phyloP scores from a whole-genome alignment of 2,888 invertebrate species.

The Macroteleia sp. region DNA sequence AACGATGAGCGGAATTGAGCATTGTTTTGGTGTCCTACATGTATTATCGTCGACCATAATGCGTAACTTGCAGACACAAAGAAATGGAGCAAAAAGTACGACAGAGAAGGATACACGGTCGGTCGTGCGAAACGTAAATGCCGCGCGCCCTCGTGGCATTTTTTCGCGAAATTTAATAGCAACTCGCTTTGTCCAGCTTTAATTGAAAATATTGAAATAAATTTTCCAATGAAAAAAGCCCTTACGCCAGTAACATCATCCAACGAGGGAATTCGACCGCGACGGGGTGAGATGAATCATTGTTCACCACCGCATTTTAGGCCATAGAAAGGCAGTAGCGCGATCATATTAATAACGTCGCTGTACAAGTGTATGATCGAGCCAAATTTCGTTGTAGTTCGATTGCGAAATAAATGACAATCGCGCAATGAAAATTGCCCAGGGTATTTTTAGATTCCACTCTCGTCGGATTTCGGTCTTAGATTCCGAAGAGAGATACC shows the following conservation, averaged over 20 bases:
- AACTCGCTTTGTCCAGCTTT: slow-evolving; percentile 83
- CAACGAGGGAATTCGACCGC: slow-evolving; percentile 49
- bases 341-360: slow-evolving; percentile 35
- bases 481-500: slow-evolving; percentile 32
- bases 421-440: slow-evolving; percentile 25
- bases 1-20: slow-evolving; percentile 33
- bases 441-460: slow-evolving; percentile 33
- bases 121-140: no score
- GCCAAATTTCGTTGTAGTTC: slow-evolving; percentile 24
- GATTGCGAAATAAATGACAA: slow-evolving; percentile 30
- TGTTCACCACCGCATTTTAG: slow-evolving; percentile 45
- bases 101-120: no score
- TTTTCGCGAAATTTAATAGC: no score
- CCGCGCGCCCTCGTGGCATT: no score
- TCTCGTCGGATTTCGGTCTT: slow-evolving; percentile 41
- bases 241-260: slow-evolving; percentile 11
- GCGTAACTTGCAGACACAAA: slow-evolving; percentile 21
- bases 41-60: slow-evolving; percentile 31
- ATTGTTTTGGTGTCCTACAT: slow-evolving; percentile 47
- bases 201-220: slow-evolving; percentile 84
- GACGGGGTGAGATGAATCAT: slow-evolving; percentile 54
- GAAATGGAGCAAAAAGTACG: slow-evolving; percentile 9
- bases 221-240: slow-evolving; percentile 74
- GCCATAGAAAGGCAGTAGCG: slow-evolving; percentile 30
- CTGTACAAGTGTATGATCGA: slow-evolving; percentile 37